These are phyloP conservation scores for Siphlonurus alternatus DNA, from an alignment of 2,888 invertebrate genomes.

Conservation along the genomic window DNA sequence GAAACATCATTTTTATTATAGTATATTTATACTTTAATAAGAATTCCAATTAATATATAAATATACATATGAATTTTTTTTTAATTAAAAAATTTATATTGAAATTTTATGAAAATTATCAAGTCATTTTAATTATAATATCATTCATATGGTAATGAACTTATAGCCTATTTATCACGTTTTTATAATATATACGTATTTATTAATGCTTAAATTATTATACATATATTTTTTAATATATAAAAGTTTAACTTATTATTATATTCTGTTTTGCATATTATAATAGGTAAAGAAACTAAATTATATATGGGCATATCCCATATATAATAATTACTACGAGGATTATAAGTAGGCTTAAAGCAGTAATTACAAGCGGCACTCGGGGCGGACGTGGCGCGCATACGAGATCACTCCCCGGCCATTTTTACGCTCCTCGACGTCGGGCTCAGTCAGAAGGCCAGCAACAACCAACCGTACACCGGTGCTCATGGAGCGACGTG, in stretches of 20 bases:
- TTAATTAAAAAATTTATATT: background rate
- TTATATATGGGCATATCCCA: background rate
- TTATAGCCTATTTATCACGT: background rate
- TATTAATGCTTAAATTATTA: too few relatives aligned
- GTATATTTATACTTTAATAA: background rate
- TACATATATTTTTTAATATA: background rate
- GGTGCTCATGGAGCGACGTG: too few relatives aligned
- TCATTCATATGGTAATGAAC: background rate
- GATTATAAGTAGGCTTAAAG: slow-evolving; percentile 1
- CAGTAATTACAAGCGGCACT: background rate
- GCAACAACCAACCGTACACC: too few relatives aligned
- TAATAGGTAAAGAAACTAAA: background rate
- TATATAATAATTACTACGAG: background rate
- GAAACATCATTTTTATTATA: background rate
- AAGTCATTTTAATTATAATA: background rate
- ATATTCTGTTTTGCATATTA: background rate
- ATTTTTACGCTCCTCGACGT: too few relatives aligned
- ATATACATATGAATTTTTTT: background rate
- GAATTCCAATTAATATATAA: background rate
- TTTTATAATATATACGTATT: too few relatives aligned
- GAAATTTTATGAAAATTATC: background rate
- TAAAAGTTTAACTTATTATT: background rate
- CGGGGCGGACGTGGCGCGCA: background rate
- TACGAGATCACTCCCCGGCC: background rate
- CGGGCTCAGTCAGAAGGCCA: too few relatives aligned